These are phyloP conservation scores for Sitophilus oryzae DNA, from an alignment of 1,140 invertebrate genomes.

Conservation along the genomic window DNA sequence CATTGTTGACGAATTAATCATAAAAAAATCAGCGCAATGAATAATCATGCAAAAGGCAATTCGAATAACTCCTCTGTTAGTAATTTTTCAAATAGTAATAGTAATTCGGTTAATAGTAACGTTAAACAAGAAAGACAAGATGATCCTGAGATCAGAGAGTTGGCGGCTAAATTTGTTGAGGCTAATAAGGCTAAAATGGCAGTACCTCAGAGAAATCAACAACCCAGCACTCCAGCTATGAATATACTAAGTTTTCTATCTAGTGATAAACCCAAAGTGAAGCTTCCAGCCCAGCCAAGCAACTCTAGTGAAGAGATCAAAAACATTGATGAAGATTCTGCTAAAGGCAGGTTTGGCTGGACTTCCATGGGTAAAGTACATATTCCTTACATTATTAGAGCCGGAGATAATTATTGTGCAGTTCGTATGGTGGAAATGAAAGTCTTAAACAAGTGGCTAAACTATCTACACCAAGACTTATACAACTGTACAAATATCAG, in stretches of 20 bases:
- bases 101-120: slow-evolving; percentile 21
- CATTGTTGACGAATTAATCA: slow-evolving; percentile 8
- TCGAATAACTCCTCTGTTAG: slow-evolving; percentile 9
- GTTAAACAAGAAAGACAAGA: slow-evolving; percentile 80
- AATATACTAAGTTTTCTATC: slow-evolving; percentile 37
- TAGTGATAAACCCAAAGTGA: slow-evolving; percentile 30
- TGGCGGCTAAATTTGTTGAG: slow-evolving; percentile 81
- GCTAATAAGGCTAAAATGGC: slow-evolving; percentile 71
- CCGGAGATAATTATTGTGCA: slow-evolving; percentile 79
- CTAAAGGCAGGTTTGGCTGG: slow-evolving; percentile 86
- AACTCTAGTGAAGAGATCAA: slow-evolving; percentile 20
- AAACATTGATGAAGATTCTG: slow-evolving; percentile 67
- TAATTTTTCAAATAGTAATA: slow-evolving; percentile 4
- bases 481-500: slow-evolving; percentile 84
- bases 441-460: slow-evolving; percentile 78
- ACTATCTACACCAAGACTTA: slow-evolving; percentile 74
- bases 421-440: slow-evolving; percentile 87
- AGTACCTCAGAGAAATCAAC: slow-evolving; percentile 43
- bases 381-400: slow-evolving; percentile 82
- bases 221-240: slow-evolving; percentile 39
- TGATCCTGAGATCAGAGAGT: slow-evolving; percentile 77
- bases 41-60: slow-evolving; percentile 22
- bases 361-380: slow-evolving; percentile 74
- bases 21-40: slow-evolving; percentile 17
- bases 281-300: slow-evolving; percentile 12